Conservation (phyloP, 2,888 invertebrate species). For the Pandemis cinnamomeana region DNA sequence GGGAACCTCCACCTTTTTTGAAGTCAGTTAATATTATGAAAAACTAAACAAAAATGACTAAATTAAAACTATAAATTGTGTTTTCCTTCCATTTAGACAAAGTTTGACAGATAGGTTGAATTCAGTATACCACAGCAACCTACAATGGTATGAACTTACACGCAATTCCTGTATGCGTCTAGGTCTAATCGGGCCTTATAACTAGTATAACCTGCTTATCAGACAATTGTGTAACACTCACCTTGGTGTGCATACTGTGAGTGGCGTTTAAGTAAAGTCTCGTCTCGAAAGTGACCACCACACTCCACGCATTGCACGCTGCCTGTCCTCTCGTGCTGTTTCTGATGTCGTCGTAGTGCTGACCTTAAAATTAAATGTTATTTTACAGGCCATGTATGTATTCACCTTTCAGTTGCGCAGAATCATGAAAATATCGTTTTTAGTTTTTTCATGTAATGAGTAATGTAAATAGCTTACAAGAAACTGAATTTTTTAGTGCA, state of each 20-base stretch:
- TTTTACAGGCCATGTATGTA: background rate
- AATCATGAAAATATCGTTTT: background rate
- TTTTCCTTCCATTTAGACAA: no score
- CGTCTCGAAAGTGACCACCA: slow-evolving; percentile 68
- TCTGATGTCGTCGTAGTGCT: slow-evolving; percentile 72
- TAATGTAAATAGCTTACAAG: slow-evolving; percentile 62
- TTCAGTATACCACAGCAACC: no score
- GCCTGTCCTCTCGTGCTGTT: slow-evolving; percentile 72
- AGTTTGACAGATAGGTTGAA: no score
- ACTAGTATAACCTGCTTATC: background rate
- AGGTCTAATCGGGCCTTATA: background rate
- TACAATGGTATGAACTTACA: background rate
- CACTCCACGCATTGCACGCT: slow-evolving; percentile 69
- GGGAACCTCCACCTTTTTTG: no score
- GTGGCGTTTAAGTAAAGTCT: slow-evolving; percentile 70
- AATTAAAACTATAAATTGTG: no score
- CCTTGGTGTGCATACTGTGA: slow-evolving; percentile 78
- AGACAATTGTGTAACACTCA: slow-evolving; percentile 41
- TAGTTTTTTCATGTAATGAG: background rate
- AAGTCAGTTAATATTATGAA: no score
- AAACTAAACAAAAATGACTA: no score
- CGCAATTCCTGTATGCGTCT: background rate
- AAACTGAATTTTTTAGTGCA: slow-evolving; percentile 79
- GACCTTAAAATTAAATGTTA: slow-evolving; percentile 58
- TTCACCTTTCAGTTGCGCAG: background rate